Conservation (phyloP, 2,888 invertebrate species). For the Monoplex corrugatus region DNA sequence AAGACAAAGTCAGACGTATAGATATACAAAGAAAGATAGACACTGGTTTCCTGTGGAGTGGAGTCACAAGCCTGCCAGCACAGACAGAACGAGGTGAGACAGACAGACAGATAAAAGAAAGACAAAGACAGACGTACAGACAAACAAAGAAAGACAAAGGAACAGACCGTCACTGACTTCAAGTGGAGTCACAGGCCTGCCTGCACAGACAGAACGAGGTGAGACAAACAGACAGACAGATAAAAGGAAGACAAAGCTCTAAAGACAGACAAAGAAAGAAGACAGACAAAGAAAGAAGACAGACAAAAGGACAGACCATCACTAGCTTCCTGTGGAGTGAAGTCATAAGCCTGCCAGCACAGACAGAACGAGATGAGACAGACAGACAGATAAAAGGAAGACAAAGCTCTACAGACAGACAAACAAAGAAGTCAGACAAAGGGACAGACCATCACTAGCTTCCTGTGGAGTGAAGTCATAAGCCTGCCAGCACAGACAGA, state of each 20-base stretch:
- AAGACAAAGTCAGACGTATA: too few species aligned
- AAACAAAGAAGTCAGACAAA: not conserved
- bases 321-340: too few species aligned
- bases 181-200: conserved; percentile 96
- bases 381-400: not conserved
- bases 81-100: conserved; percentile 5
- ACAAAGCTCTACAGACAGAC: not conserved
- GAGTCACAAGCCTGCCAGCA: not conserved
- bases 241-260: not conserved
- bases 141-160: conserved; percentile 67
- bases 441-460: not conserved
- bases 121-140: conserved; percentile 2
- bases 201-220: conserved; percentile 84
- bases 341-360: too few species aligned
- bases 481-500: too few species aligned
- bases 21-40: too few species aligned
- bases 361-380: not conserved
- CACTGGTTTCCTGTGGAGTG: too few species aligned
- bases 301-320: not conserved
- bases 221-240: not conserved
- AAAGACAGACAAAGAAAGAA: not conserved
- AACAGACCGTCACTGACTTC: conserved; percentile 86
- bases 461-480: not conserved
- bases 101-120: conserved; percentile 1
- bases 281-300: not conserved